phyloP scores from a whole-genome alignment of 2,888 invertebrate genomes.

The Microplitis deprimator region DNA sequence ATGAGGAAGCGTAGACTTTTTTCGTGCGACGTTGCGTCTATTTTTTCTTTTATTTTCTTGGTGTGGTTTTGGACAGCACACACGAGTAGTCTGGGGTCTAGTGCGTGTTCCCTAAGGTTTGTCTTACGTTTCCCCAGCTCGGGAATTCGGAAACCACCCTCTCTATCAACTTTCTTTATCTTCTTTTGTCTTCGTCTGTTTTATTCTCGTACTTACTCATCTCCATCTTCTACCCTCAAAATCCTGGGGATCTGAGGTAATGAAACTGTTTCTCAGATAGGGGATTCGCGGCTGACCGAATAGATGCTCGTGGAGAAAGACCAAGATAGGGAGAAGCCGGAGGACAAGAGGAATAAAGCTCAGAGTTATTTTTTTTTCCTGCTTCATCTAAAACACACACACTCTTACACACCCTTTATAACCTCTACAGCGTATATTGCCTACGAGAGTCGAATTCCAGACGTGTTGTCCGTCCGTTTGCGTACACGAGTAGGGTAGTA shows the following conservation, averaged over 20 bases:
- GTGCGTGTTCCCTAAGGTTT: background rate
- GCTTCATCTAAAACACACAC: background rate
- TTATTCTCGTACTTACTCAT: constrained; percentile 56
- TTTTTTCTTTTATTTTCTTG: constrained; percentile 39
- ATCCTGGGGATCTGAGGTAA: constrained; percentile 65
- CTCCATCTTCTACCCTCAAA: constrained; percentile 32
- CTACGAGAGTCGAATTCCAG: constrained; percentile 65
- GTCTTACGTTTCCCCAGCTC: background rate
- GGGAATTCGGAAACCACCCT: background rate
- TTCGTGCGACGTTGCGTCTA: background rate
- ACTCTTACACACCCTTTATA: constrained; percentile 40
- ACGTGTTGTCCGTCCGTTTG: constrained; percentile 39
- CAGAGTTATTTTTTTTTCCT: constrained; percentile 28
- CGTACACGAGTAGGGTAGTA: constrained; percentile 18
- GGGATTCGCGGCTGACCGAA: constrained; percentile 58
- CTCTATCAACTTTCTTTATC: constrained; percentile 1
- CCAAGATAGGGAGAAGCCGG: background rate
- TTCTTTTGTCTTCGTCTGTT: constrained; percentile 40
- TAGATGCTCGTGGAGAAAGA: constrained; percentile 21
- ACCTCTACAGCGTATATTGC: constrained; percentile 57
- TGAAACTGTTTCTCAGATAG: constrained; percentile 67
- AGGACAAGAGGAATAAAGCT: constrained; percentile 11
- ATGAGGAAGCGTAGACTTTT: constrained; percentile 26
- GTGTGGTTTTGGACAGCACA: constrained; percentile 21
- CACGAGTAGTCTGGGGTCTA: background rate